These are phyloP conservation scores for Halocaridina rubra DNA, from an alignment of 2,888 invertebrate genomes.

Conservation along the genomic window DNA sequence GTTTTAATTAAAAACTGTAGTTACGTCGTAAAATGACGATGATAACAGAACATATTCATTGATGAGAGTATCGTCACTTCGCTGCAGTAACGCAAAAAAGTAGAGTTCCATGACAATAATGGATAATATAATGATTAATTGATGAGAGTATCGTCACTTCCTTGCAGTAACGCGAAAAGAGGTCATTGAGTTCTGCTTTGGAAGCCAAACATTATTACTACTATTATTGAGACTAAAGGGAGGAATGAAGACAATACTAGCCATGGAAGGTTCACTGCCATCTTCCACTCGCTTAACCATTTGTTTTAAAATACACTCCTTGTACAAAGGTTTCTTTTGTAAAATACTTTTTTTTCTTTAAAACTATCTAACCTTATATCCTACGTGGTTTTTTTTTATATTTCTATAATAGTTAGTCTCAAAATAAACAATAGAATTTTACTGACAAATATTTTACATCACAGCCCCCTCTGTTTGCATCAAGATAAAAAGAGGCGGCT, in stretches of 20 bases:
- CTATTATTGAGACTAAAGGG: too few species aligned
- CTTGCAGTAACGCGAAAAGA: too few species aligned
- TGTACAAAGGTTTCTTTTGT: slow-evolving; percentile 61
- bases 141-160: too few species aligned
- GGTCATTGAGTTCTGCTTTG: too few species aligned
- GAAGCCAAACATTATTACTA: too few species aligned
- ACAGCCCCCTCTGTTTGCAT: slow-evolving; percentile 59
- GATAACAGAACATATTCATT: too few species aligned
- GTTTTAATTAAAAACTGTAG: too few species aligned
- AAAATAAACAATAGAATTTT: slow-evolving; percentile 61
- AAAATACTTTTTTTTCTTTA: slow-evolving; percentile 61
- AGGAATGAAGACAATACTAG: slow-evolving; percentile 44
- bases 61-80: too few species aligned
- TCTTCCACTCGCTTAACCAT: slow-evolving; percentile 44
- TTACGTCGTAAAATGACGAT: too few species aligned
- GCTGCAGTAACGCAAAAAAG: too few species aligned
- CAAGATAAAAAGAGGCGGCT: slow-evolving; percentile 43
- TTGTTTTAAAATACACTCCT: slow-evolving; percentile 60
- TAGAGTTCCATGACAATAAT: too few species aligned
- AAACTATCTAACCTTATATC: slow-evolving; percentile 59
- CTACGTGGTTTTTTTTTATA: slow-evolving; percentile 49
- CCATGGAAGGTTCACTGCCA: slow-evolving; percentile 48
- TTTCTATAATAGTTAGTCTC: slow-evolving; percentile 57
- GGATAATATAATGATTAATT: too few species aligned
- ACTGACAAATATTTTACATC: slow-evolving; percentile 58